Evolutionary conservation across 2,113 vertebrate genomes (phyloP).

Genomic region (Sminthopsis crassicaudata): DNA sequence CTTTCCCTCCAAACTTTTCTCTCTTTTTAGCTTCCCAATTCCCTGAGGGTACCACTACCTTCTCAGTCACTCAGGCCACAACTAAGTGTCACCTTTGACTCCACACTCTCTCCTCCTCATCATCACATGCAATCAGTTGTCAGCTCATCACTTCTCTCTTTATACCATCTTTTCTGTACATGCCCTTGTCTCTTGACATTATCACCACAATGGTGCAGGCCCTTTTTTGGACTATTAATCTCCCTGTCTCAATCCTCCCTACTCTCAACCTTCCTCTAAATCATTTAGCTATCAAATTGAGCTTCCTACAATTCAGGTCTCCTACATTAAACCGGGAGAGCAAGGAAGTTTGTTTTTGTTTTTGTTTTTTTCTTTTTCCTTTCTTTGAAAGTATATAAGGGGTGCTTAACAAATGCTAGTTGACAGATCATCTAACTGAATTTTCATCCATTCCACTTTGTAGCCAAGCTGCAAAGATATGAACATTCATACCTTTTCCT

Average conservation of each 20-base stretch:
- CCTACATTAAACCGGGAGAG: background rate
- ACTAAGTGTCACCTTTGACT: background rate
- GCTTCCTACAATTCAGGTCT: background rate
- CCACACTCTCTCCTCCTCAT: background rate
- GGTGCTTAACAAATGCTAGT: background rate
- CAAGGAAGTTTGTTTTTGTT: background rate
- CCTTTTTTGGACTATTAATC: background rate
- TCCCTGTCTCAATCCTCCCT: background rate
- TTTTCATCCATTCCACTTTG: background rate
- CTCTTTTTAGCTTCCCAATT: background rate
- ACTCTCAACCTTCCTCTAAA: background rate
- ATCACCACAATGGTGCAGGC: background rate
- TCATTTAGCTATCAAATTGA: background rate
- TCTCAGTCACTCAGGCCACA: background rate
- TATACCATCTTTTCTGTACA: background rate
- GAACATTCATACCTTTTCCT: background rate
- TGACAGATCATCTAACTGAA: background rate
- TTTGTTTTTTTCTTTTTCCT: background rate
- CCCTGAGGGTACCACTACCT: background rate
- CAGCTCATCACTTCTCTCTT: background rate
- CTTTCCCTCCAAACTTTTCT: background rate
- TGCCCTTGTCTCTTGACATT: background rate
- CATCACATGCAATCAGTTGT: background rate
- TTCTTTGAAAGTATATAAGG: background rate
- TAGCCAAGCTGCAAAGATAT: background rate